Conservation (phyloP, 1,140 invertebrate genomes). For the Sitophilus oryzae region DNA sequence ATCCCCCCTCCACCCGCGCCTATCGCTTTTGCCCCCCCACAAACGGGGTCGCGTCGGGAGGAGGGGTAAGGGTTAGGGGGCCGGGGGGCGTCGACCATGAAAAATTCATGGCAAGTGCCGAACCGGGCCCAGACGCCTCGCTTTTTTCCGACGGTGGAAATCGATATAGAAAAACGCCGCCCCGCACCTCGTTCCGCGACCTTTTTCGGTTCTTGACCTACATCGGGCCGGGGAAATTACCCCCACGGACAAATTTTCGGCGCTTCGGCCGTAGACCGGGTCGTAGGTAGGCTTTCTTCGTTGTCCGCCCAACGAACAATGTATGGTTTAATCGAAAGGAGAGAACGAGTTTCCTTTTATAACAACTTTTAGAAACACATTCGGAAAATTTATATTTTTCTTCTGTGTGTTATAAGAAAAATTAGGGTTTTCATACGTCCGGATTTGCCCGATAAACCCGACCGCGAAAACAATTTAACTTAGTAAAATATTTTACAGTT, state of each 20-base stretch:
- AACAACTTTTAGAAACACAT: too few relatives aligned
- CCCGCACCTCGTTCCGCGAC: constrained; percentile 4
- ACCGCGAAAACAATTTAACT: too few relatives aligned
- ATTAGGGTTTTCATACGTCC: too few relatives aligned
- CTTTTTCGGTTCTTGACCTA: constrained; percentile 25
- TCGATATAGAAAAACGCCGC: constrained; percentile 23
- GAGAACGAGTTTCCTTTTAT: too few relatives aligned
- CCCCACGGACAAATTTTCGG: background rate
- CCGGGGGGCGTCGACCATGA: constrained; percentile 1
- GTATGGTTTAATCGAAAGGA: too few relatives aligned
- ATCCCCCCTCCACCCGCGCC: background rate
- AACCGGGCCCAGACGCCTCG: constrained; percentile 16
- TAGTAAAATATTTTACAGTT: too few relatives aligned
- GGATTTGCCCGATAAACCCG: too few relatives aligned
- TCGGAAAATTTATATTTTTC: too few relatives aligned
- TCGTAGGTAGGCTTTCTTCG: too few relatives aligned
- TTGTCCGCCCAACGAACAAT: too few relatives aligned
- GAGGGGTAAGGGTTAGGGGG: background rate
- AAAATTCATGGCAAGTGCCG: constrained; percentile 23
- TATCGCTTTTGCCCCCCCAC: background rate
- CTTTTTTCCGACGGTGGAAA: constrained; percentile 22
- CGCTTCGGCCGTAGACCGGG: background rate
- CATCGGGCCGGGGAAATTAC: constrained; percentile 1
- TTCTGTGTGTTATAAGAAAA: too few relatives aligned
- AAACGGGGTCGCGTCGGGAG: background rate